phyloP scores from a whole-genome alignment of 2,113 vertebrate species.

The Cryptomyrus ogoouensis region DNA sequence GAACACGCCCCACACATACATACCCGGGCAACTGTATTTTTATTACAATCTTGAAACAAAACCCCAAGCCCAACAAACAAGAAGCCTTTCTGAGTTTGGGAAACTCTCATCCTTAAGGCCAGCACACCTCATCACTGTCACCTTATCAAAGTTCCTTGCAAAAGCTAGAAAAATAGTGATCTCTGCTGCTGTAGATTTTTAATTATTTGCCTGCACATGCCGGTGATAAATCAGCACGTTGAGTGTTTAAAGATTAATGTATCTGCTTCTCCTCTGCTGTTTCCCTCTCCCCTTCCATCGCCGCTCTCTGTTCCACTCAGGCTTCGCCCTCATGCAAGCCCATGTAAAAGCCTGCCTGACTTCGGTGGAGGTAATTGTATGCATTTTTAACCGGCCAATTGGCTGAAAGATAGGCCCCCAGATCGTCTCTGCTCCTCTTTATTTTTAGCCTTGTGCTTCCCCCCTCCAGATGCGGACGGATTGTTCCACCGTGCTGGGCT shows the following conservation, averaged over 20 bases:
- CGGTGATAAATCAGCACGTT: slow-evolving; percentile 49
- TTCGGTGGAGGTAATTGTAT: slow-evolving; percentile 50
- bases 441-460: slow-evolving; percentile 52
- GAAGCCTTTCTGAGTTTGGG: neutral
- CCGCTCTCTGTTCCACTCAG: slow-evolving; percentile 31
- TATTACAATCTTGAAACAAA: neutral
- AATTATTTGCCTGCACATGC: slow-evolving; percentile 42
- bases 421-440: slow-evolving; percentile 39
- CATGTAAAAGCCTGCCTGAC: slow-evolving; percentile 49
- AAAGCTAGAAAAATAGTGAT: neutral
- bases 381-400: slow-evolving; percentile 55
- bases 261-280: slow-evolving; percentile 26
- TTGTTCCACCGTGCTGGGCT: slow-evolving; percentile 40
- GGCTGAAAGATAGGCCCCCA: slow-evolving; percentile 45
- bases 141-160: neutral
- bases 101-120: neutral
- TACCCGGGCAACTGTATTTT: neutral
- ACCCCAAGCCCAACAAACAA: neutral
- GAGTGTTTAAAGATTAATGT: slow-evolving; percentile 55
- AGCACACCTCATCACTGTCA: neutral
- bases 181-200: slow-evolving; percentile 32
- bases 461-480: slow-evolving; percentile 49
- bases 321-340: slow-evolving; percentile 48
- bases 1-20: neutral
- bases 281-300: slow-evolving; percentile 13